Evolutionary conservation across 1,140 invertebrate genomes (phyloP).

Genomic region (Zaprionus kolodkinae): DNA sequence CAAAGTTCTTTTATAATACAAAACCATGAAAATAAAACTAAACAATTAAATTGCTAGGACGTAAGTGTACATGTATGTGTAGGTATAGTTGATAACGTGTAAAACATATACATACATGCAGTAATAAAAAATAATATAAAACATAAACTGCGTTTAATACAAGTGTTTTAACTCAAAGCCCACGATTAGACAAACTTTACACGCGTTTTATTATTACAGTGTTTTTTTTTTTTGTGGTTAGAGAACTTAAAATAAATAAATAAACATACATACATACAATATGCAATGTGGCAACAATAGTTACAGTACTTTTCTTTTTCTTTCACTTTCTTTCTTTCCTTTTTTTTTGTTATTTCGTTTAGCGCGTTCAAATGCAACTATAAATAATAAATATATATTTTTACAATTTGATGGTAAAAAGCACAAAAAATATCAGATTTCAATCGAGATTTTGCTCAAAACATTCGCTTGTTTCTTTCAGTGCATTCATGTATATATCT

Average conservation of each 20-base stretch:
- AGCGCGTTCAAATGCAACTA: conserved; percentile 74
- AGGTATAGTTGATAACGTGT: conserved; percentile 52
- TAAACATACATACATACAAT: conserved; percentile 80
- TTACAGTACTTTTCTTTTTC: conserved; percentile 61
- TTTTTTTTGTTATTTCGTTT: conserved; percentile 47
- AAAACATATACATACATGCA: conserved; percentile 46
- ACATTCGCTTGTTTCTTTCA: conserved; percentile 6
- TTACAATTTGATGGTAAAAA: conserved; percentile 64
- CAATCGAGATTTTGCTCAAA: conserved; percentile 27
- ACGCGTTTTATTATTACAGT: conserved; percentile 32
- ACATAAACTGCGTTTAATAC: conserved; percentile 68
- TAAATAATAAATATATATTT: conserved; percentile 79
- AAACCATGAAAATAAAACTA: conserved; percentile 67
- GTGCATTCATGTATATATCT: background rate
- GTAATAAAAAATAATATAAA: conserved; percentile 30
- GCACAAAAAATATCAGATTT: conserved; percentile 62
- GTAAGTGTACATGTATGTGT: conserved; percentile 51
- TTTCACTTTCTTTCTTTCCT: conserved; percentile 30
- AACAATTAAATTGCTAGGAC: conserved; percentile 81
- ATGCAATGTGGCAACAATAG: conserved; percentile 80
- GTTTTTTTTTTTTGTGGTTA: conserved; percentile 52
- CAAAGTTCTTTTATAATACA: conserved; percentile 55
- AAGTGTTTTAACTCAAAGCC: conserved; percentile 63
- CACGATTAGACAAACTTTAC: conserved; percentile 64
- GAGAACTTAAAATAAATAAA: conserved; percentile 74